Base-by-base conservation (phyloP, 2,113 vertebrate species). In the Megaceryle maxima region DNA sequence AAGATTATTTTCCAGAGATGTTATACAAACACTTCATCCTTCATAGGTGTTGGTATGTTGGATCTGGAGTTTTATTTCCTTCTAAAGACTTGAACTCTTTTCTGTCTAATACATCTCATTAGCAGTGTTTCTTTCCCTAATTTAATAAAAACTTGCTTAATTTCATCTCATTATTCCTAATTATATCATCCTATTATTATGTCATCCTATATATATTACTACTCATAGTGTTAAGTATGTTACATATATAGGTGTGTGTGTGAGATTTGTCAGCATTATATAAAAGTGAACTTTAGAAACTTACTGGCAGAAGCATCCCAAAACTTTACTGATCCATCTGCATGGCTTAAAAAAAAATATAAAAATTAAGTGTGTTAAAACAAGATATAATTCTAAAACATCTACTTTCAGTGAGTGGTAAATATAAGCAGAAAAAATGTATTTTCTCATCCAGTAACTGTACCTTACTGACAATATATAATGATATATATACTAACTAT, bases 311-410 rank as follows among this genome's bases (percentile, higher is more conserved):
- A 98, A 90, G 98, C 98, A 97, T 99, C 98, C 98, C 99, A 99
- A 98, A 99, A 99, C 96, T 99, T 99, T 94, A 99, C 98, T 83
- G 99, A 99, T 98, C 99, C 99, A 86, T 99, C 99, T 96, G 99
- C 99, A 96, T 99, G 99, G 97, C 99, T 99, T 97, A 91, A 97
- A 97, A 98, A 26, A 92, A 98, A 96, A 94, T 92, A 97, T 70
- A 97, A 94, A 98, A 96, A 95, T 96, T 93, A 95, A 92, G 88
- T 31, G 92, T 94, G 76, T 98, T 97, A 97, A 96, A 97, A 62
- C 78, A 94, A 74, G 55, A 43, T 69, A 85, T 80, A 96, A 95
- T 74, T 85, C n/a, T 84, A 55, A 90, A 92, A 84, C 43, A 88
- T 60, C 22, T 84, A 41, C 41, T 91, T 91, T 73, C 28, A 73